Evolutionary conservation across 2,113 vertebrate species (phyloP).

Genomic region (Trichechus manatus): DNA sequence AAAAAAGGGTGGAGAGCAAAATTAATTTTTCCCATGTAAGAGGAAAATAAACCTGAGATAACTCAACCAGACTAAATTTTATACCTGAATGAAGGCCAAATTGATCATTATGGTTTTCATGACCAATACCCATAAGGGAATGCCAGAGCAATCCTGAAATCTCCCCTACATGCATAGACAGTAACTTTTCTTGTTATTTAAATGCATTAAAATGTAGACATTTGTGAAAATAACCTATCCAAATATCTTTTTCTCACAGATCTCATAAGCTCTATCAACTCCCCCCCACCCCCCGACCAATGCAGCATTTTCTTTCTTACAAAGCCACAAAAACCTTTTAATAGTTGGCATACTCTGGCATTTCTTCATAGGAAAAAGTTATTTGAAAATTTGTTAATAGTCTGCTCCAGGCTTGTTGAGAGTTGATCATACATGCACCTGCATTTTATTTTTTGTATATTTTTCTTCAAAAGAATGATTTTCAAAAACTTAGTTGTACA

Average conservation of each 20-base stretch:
- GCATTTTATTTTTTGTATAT: not conserved
- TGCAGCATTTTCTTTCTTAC: slow-evolving; percentile 36
- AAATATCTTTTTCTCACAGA: not conserved
- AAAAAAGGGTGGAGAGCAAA: not conserved
- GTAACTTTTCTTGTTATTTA: slow-evolving; percentile 22
- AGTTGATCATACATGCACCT: slow-evolving; percentile 10
- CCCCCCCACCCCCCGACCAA: not conserved
- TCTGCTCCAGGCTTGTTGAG: not conserved
- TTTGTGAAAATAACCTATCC: not conserved
- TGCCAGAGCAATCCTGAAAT: not conserved
- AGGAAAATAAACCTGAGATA: not conserved
- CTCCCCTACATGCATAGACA: not conserved
- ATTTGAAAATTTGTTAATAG: slow-evolving; percentile 12
- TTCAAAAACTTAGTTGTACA: not conserved
- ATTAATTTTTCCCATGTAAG: slow-evolving; percentile 6
- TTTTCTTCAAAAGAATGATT: slow-evolving; percentile 48
- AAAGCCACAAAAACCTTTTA: not conserved
- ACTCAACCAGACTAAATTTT: not conserved
- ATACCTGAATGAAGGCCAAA: not conserved
- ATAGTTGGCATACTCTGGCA: not conserved
- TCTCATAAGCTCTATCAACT: not conserved
- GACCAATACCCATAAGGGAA: not conserved
- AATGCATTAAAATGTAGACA: not conserved
- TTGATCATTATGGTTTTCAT: not conserved
- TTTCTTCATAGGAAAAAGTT: not conserved